A percentile compares a stretch with the other conserved stretches of the same genome.
Evolutionary conservation across 2,797 vertebrate genomes (phyloP).

Genomic region (Chiloscyllium punctatum): DNA sequence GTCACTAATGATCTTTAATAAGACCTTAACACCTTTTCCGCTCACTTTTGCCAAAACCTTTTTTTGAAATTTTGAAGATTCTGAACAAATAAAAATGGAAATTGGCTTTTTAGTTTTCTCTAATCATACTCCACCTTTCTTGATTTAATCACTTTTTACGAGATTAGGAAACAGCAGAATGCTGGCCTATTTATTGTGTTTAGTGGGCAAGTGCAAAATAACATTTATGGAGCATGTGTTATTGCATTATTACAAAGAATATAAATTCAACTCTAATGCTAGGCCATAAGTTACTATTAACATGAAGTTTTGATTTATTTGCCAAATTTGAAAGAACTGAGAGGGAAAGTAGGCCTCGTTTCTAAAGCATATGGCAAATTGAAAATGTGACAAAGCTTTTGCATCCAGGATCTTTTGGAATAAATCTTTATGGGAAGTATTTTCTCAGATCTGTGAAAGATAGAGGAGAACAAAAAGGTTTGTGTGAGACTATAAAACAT

Average conservation of each 20-base stretch:
- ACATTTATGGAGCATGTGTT: neutral
- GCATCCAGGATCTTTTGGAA: neutral
- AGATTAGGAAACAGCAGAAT: neutral
- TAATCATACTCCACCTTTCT: neutral
- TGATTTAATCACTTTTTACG: neutral
- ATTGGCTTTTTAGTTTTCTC: neutral
- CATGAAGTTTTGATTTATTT: neutral
- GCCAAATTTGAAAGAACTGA: neutral
- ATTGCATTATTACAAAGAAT: neutral
- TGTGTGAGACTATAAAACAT: neutral
- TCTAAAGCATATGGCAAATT: conserved; percentile 17
- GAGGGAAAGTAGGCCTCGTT: neutral
- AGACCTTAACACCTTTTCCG: neutral
- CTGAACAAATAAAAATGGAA: neutral
- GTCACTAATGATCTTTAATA: neutral
- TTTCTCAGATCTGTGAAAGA: neutral
- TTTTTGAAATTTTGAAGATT: neutral
- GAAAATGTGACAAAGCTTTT: neutral
- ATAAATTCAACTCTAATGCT: neutral
- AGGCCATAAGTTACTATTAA: neutral
- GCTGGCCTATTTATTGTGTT: neutral
- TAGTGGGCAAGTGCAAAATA: neutral
- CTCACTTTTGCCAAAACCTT: neutral
- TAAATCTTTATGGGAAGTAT: neutral
- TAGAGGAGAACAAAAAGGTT: neutral